These are phyloP conservation scores for Caenorhabditis japonica DNA, from an alignment of 2,888 invertebrate genomes.

Conservation along the genomic window DNA sequence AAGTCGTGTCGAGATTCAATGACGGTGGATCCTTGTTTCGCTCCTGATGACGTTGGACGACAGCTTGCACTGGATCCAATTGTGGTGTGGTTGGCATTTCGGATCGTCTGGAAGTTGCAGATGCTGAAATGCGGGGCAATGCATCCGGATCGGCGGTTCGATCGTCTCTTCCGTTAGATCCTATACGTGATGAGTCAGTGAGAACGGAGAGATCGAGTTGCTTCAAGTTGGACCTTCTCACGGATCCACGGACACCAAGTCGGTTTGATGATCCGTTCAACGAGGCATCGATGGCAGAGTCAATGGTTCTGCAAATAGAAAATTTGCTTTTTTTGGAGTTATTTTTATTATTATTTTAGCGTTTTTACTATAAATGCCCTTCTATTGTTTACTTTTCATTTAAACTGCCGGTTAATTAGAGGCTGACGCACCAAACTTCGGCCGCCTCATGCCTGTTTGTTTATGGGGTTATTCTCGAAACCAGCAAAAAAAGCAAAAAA, in stretches of 20 bases:
- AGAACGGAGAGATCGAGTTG: slow-evolving; percentile 55
- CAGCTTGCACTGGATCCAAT: slow-evolving; percentile 39
- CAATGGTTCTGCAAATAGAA: slow-evolving; percentile 54
- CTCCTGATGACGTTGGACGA: slow-evolving; percentile 36
- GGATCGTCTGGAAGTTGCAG: background rate
- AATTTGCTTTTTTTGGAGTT: background rate
- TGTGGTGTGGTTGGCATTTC: slow-evolving; percentile 18
- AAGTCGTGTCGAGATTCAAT: slow-evolving; percentile 41
- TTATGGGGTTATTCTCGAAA: too few relatives aligned
- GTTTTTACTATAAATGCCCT: too few relatives aligned
- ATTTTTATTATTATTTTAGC: too few relatives aligned
- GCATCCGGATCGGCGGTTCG: slow-evolving; percentile 61
- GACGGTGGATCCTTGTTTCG: slow-evolving; percentile 42
- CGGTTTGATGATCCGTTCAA: slow-evolving; percentile 51
- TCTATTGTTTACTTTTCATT: too few relatives aligned
- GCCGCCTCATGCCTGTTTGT: too few relatives aligned
- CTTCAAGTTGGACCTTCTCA: slow-evolving; percentile 53
- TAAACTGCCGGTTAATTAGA: too few relatives aligned
- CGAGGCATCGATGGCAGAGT: slow-evolving; percentile 52
- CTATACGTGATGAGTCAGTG: slow-evolving; percentile 30
- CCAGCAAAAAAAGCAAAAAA: too few relatives aligned
- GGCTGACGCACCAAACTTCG: too few relatives aligned
- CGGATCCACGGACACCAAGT: slow-evolving; percentile 41
- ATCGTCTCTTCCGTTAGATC: slow-evolving; percentile 19
- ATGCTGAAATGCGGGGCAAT: slow-evolving; percentile 44